Percentiles rank a stretch among this genome's conserved stretches.
Evolutionary conservation across 2,888 invertebrate genomes (phyloP).

Genomic region (Phania funesta): DNA sequence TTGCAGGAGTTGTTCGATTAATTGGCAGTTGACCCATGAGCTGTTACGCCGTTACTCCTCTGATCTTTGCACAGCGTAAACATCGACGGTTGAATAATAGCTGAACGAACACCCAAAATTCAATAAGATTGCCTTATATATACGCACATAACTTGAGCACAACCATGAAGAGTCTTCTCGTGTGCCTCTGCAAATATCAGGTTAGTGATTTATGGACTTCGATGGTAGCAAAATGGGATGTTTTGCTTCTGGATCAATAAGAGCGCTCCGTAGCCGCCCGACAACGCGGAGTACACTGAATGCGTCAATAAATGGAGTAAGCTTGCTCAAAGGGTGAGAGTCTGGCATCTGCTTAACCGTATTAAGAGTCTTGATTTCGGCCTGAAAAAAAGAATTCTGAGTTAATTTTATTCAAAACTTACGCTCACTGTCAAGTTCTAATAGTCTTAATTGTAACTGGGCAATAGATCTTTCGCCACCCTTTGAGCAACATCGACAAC

Average conservation of each 20-base stretch:
- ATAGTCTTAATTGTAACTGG: background rate
- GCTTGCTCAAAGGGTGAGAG: no score
- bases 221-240: background rate
- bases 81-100: slow-evolving; percentile 11
- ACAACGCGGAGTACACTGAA: background rate
- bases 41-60: no score
- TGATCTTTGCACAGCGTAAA: slow-evolving; percentile 1
- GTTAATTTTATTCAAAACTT: slow-evolving; percentile 22
- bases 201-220: background rate
- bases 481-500: background rate
- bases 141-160: background rate
- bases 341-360: no score
- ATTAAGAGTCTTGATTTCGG: slow-evolving; percentile 7
- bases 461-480: background rate
- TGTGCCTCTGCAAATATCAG: background rate
- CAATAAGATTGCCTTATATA: background rate
- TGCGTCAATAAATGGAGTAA: background rate
- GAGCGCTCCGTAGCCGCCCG: background rate
- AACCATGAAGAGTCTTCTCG: background rate
- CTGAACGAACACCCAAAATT: slow-evolving; percentile 14
- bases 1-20: background rate
- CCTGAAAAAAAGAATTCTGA: slow-evolving; percentile 4
- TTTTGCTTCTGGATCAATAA: background rate
- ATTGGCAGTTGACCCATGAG: background rate
- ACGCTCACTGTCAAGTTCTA: background rate